A percentile compares a stretch with the other conserved stretches of the same genome.
Conservation (phyloP, 1,140 invertebrate genomes). For the Zaprionus davidi region DNA sequence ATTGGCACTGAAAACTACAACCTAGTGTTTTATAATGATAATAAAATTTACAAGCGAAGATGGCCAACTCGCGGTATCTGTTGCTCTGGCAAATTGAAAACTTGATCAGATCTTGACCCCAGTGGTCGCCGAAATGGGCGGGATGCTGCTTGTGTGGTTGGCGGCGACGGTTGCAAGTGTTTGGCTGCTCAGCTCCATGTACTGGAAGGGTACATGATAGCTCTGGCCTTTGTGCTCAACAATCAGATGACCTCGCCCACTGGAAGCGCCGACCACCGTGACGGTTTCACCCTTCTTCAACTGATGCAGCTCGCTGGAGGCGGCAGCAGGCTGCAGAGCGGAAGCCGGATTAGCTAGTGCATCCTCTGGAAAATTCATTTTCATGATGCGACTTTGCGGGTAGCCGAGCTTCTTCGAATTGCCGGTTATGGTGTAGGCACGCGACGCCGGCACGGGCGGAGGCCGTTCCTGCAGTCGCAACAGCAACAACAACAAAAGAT, state of each 20-base stretch:
- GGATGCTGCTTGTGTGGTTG: background rate
- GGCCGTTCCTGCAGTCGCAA: slow-evolving; percentile 89
- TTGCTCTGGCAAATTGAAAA: no score
- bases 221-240: slow-evolving; percentile 93
- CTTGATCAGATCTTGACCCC: slow-evolving; percentile 59
- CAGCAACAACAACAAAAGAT: background rate
- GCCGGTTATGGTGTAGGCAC: slow-evolving; percentile 94
- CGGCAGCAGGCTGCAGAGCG: slow-evolving; percentile 6
- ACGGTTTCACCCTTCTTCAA: slow-evolving; percentile 93
- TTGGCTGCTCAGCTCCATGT: slow-evolving; percentile 85
- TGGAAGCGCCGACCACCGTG: slow-evolving; percentile 92
- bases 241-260: slow-evolving; percentile 91
- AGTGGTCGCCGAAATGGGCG: slow-evolving; percentile 16
- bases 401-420: slow-evolving; percentile 97
- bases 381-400: slow-evolving; percentile 95
- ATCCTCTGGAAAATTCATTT: slow-evolving; percentile 92
- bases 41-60: slow-evolving; percentile 5
- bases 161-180: slow-evolving; percentile 18
- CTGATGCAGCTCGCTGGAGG: slow-evolving; percentile 39
- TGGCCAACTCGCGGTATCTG: no score
- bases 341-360: slow-evolving; percentile 84
- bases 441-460: slow-evolving; percentile 94
- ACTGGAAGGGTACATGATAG: slow-evolving; percentile 94
- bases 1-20: slow-evolving; percentile 76
- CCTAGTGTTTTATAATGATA: slow-evolving; percentile 65